Evolutionary conservation across 1,140 invertebrate species (phyloP), one percentile per base, ranked within the genome.

Genomic region (Brachionus angularis): DNA sequence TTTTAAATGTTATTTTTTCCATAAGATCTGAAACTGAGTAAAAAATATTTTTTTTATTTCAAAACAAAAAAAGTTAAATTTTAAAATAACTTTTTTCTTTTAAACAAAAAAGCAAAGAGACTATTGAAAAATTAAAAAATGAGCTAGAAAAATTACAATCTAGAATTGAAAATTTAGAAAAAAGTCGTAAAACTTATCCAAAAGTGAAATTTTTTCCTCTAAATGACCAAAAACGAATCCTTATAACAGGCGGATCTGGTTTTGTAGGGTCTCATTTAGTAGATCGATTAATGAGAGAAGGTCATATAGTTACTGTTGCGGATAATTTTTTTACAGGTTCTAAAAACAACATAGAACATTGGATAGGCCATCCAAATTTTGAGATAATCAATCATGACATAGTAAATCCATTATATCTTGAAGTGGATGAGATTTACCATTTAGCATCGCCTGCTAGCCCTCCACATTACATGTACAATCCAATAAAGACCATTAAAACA

Each of bases 401-500:
- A 77, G 93, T 98, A 0, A 96, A 97, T 82, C 93, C 95, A 16
- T 82, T 98, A 8, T 98, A 91, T 83, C 89, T 98, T 73, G 96
- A 99, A 86, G 91, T 98, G 18, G 96, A 99, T 82, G 91, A 99
- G 84, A 97, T 99, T 78, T 99, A 98, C 82, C 96, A 99, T 82
- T 84, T 99, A 74, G 96, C 96, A 1, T 97, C 93, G 77, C 96
- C 96, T 29, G 96, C 96, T 3, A 96, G 92, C 76, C 96, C 96
- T 47, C 93, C 93, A 1, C 95, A 99, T 83, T 99, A 99, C 78
- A 98, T 98, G 96, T 89, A 92, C 76, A 99, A 99, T 85, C 96
- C 96, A 34, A 95, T 99, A 0, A 98, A 99, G 83, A 99, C 96
- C 18, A 94, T 99, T 70, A 99, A 99, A 81, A 98, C 96, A 1